phyloP scores from a whole-genome alignment of 1,140 invertebrate species.

The Bombus terrestris region DNA sequence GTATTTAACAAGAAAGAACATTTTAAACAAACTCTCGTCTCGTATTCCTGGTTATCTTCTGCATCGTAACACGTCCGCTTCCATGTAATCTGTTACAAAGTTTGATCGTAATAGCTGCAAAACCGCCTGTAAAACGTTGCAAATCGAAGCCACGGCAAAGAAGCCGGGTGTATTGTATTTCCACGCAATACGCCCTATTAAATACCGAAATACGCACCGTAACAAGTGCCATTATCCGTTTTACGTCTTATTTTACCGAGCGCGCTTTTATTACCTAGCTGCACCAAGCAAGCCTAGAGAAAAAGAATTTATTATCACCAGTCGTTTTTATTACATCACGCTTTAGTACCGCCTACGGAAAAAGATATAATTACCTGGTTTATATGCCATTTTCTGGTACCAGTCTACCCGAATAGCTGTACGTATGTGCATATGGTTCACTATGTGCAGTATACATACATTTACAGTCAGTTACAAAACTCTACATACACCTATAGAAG shows the following conservation, averaged over 20 bases:
- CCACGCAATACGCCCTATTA: background rate
- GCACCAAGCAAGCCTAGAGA: background rate
- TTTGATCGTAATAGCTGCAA: no score
- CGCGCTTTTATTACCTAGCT: constrained; percentile 20
- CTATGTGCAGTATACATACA: background rate
- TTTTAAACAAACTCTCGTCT: no score
- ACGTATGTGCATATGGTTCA: background rate
- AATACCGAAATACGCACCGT: constrained; percentile 32
- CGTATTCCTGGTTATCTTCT: no score
- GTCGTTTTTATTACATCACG: constrained; percentile 12
- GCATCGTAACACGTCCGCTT: no score
- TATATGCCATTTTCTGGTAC: background rate
- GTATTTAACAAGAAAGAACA: no score
- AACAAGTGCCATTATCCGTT: constrained; percentile 37
- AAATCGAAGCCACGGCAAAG: no score
- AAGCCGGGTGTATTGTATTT: background rate
- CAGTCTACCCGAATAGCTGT: background rate
- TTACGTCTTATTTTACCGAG: constrained; percentile 31
- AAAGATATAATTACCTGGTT: constrained; percentile 40
- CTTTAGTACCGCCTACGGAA: background rate
- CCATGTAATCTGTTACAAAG: no score
- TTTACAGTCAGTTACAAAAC: background rate
- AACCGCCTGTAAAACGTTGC: background rate
- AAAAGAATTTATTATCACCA: constrained; percentile 44
- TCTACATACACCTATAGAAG: no score